These are phyloP conservation scores for Petrocephalus schoutedeni DNA, from an alignment of 2,797 vertebrate genomes.

Conservation along the genomic window DNA sequence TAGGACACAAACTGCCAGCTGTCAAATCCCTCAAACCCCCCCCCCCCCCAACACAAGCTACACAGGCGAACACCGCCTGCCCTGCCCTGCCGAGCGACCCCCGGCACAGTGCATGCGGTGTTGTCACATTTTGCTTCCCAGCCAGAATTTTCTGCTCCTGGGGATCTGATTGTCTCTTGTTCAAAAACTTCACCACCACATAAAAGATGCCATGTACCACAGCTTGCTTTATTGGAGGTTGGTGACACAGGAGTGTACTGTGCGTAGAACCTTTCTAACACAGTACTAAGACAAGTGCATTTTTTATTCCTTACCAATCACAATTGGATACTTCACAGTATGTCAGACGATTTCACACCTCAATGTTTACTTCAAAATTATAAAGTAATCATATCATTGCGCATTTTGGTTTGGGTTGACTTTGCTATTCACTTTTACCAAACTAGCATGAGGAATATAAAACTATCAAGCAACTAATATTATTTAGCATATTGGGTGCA, in stretches of 20 bases:
- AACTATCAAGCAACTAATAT: neutral
- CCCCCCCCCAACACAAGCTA: slow-evolving; percentile 44
- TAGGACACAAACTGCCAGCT: slow-evolving; percentile 58
- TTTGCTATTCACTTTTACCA: neutral
- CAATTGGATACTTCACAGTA: neutral
- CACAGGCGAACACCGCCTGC: slow-evolving; percentile 16
- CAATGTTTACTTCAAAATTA: too few relatives aligned
- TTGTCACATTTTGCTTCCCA: neutral
- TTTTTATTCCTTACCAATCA: neutral
- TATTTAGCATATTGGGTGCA: neutral
- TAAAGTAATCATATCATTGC: neutral
- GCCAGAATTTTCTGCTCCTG: neutral
- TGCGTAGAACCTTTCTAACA: neutral
- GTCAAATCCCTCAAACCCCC: slow-evolving; percentile 38
- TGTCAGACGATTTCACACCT: neutral
- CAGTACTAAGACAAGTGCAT: neutral
- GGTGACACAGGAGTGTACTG: neutral
- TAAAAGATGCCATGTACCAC: neutral
- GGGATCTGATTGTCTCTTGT: neutral
- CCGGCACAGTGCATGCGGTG: neutral
- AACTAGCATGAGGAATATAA: neutral
- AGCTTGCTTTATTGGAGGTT: neutral
- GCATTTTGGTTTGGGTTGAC: neutral
- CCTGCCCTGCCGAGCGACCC: neutral
- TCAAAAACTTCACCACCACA: neutral